These are phyloP conservation scores for Diphyllodes magnificus DNA, from an alignment of 2,113 vertebrate species.

Conservation along the genomic window DNA sequence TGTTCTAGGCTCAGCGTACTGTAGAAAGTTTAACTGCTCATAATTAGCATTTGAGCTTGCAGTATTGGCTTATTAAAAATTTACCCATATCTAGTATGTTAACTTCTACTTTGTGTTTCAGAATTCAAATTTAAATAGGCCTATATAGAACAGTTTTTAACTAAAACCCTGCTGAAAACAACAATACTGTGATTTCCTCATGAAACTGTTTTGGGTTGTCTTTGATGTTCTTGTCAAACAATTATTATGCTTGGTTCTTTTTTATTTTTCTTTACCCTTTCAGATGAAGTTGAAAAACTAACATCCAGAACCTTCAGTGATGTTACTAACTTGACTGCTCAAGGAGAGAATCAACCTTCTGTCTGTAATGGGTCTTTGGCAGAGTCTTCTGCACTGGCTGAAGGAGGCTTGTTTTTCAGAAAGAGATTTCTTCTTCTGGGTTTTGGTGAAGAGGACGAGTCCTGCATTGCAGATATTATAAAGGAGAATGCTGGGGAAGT, in stretches of 20 bases:
- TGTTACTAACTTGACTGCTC: background rate
- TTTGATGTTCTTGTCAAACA: background rate
- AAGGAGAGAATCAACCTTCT: constrained; percentile 29
- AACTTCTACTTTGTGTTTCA: background rate
- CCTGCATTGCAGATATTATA: constrained; percentile 76
- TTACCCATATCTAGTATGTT: background rate
- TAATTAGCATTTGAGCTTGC: background rate
- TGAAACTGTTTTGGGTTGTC: background rate
- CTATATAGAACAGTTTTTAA: background rate
- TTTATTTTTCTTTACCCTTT: background rate
- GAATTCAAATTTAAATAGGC: background rate
- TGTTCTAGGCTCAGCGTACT: background rate
- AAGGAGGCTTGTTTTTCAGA: constrained; percentile 79
- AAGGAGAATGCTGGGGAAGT: constrained; percentile 83
- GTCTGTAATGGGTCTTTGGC: constrained; percentile 20
- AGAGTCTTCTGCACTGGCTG: constrained; percentile 61
- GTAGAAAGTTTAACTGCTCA: background rate
- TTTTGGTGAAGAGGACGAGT: constrained; percentile 81
- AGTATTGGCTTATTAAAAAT: background rate
- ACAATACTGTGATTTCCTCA: background rate
- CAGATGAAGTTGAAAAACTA: constrained; percentile 48
- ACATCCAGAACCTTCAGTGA: background rate
- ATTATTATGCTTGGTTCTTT: background rate
- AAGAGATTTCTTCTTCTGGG: constrained; percentile 87
- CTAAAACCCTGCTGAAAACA: background rate